A percentile compares a stretch with the other conserved stretches of the same genome.
These are phyloP conservation scores for Nymphalis c-album DNA, from an alignment of 2,888 invertebrate species.

Conservation along the genomic window DNA sequence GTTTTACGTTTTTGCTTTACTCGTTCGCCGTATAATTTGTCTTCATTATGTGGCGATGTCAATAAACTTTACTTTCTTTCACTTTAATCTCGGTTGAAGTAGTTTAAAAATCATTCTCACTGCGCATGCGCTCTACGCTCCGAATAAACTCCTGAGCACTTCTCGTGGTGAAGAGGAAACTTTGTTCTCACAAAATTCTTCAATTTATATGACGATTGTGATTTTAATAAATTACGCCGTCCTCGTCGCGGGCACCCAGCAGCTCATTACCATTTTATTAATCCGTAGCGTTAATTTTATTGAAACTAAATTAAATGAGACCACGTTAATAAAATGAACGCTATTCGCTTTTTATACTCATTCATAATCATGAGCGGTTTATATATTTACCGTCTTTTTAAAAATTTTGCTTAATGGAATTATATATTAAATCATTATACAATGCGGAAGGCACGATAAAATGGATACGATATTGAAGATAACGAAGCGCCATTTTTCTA, in stretches of 20 bases:
- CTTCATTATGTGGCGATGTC: too few species aligned
- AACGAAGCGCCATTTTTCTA: too few species aligned
- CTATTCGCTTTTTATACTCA: constrained; percentile 34
- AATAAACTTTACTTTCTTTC: too few species aligned
- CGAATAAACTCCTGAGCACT: background rate
- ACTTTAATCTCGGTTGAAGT: too few species aligned
- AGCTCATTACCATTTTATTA: constrained; percentile 69
- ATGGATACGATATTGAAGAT: too few species aligned
- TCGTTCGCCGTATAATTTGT: too few species aligned
- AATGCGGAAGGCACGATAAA: too few species aligned
- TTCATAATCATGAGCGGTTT: constrained; percentile 30
- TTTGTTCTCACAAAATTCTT: background rate
- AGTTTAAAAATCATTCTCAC: too few species aligned
- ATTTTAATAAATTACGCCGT: constrained; percentile 44
- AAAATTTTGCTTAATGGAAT: background rate
- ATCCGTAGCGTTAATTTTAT: constrained; percentile 61
- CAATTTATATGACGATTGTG: constrained; percentile 6
- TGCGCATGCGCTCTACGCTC: too few species aligned
- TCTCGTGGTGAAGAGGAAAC: background rate
- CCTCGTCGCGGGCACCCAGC: constrained; percentile 36
- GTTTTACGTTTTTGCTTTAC: too few species aligned
- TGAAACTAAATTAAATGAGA: constrained; percentile 57
- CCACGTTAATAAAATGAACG: constrained; percentile 42
- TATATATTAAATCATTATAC: background rate
- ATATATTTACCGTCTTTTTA: constrained; percentile 4